Conservation (phyloP, 92 coral and sea anemone genomes). For the Bergia sp. region DNA sequence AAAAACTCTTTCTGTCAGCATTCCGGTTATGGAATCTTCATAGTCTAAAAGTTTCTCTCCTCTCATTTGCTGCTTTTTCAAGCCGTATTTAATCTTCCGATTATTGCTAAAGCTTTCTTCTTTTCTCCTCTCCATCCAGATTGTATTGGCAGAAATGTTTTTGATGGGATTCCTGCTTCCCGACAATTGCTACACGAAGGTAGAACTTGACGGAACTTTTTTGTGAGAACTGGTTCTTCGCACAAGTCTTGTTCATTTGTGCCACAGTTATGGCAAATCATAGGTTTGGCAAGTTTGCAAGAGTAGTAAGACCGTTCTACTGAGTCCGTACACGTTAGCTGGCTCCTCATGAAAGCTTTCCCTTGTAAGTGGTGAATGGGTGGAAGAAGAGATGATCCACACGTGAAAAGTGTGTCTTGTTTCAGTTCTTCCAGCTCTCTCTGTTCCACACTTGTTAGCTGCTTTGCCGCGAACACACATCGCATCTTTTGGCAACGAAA, state of each 20-base stretch:
- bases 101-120: slow-evolving; percentile 11
- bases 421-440: slow-evolving; percentile 23
- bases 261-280: slow-evolving; percentile 41
- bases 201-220: slow-evolving; percentile 38
- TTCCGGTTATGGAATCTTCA: neutral
- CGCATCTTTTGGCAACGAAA: slow-evolving; percentile 51
- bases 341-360: slow-evolving; percentile 42
- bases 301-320: slow-evolving; percentile 34
- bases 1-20: neutral
- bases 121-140: slow-evolving; percentile 32
- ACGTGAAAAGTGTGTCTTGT: slow-evolving; percentile 34
- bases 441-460: slow-evolving; percentile 29
- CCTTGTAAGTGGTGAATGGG: slow-evolving; percentile 32
- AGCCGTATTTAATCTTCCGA: slow-evolving; percentile 26
- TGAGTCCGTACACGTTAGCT: slow-evolving; percentile 34
- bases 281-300: slow-evolving; percentile 30
- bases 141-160: slow-evolving; percentile 32
- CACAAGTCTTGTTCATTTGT: slow-evolving; percentile 17
- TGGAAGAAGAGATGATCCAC: slow-evolving; percentile 41
- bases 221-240: slow-evolving; percentile 22
- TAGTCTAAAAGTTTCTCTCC: neutral
- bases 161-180: slow-evolving; percentile 38
- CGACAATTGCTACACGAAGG: slow-evolving; percentile 36
- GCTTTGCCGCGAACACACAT: slow-evolving; percentile 38
- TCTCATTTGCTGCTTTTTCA: neutral